Evolutionary conservation across 2,888 invertebrate species (phyloP).

Genomic region (Elysia crispata): DNA sequence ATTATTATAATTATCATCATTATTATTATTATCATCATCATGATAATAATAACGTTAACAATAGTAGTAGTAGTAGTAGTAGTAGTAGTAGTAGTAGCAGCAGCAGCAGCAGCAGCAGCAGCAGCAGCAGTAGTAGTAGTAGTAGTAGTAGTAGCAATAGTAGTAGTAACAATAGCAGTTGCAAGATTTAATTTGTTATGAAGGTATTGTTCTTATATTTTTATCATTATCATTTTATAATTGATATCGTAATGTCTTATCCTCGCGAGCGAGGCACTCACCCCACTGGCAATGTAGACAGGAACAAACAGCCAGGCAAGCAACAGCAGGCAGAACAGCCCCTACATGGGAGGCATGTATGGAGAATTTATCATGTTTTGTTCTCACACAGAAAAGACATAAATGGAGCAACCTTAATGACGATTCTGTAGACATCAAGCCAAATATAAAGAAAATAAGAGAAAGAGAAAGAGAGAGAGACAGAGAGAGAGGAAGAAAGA

Average conservation of each 20-base stretch:
- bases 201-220: too few relatives aligned
- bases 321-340: constrained; percentile 66
- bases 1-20: neutral
- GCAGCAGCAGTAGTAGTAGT: too few relatives aligned
- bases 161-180: neutral
- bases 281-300: constrained; percentile 75
- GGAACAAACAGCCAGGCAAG: constrained; percentile 75
- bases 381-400: too few relatives aligned
- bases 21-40: neutral
- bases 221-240: too few relatives aligned
- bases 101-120: too few relatives aligned
- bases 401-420: too few relatives aligned
- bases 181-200: too few relatives aligned
- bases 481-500: too few relatives aligned
- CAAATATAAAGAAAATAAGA: too few relatives aligned
- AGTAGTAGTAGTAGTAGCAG: neutral
- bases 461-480: too few relatives aligned
- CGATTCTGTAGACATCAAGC: too few relatives aligned
- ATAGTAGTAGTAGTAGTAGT: neutral
- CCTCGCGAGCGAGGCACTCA: constrained; percentile 57
- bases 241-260: neutral
- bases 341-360: constrained; percentile 54
- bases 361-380: too few relatives aligned
- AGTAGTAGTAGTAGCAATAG: neutral
- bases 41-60: neutral